Evolutionary conservation across 37 sponge, comb jelly and placozoan species (phyloP), one percentile per base, ranked within the genome.

Genomic region (Aplysina aerophoba): DNA sequence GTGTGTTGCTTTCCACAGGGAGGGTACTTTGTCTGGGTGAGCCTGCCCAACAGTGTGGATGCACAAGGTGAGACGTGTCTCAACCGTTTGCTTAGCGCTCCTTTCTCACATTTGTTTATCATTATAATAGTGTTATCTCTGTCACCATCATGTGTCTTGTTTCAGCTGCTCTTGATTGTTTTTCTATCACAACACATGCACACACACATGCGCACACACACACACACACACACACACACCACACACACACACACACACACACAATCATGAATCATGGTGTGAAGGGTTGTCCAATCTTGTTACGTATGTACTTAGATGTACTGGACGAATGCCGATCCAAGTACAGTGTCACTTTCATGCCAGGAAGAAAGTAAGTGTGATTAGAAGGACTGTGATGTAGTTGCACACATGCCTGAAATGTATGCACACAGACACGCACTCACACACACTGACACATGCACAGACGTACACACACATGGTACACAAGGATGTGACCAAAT

Each of bases 11-110:
- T 37, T 59, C n/a, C n/a, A 15, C 39, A 93, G 91, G 94, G 94
- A 63, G 94, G 94, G 1, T 93, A 90, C 38, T 93, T 90, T 75
- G 78, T 75, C 22, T 75, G 78, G 78, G 25, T 75, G 24, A 21
- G 54, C 24, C 24, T 75, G 14, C 78, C 78, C 1, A 12, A 50
- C 17, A 41, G 54, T 41, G 16, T 75, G 37, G 54, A 75, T 75
- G 78, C 78, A 19, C 22, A 36, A 53, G 78, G 78, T 75, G 40
- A 44, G 50, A 44, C 50, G 8, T 44, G 8, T 11, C 8, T 44
- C n/a, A n/a, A n/a, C n/a, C 8, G 50, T 44, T 44, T 44, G 50
- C 50, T 3, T 44, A 11, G 50, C 50, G 3, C 50, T 44, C 50
- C 8, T 44, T 44, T 8, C 8, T 44, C 6, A 11, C 6, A 8